Base-by-base conservation (phyloP, 23 tunicate genomes). In the Halocynthia aurantium region DNA sequence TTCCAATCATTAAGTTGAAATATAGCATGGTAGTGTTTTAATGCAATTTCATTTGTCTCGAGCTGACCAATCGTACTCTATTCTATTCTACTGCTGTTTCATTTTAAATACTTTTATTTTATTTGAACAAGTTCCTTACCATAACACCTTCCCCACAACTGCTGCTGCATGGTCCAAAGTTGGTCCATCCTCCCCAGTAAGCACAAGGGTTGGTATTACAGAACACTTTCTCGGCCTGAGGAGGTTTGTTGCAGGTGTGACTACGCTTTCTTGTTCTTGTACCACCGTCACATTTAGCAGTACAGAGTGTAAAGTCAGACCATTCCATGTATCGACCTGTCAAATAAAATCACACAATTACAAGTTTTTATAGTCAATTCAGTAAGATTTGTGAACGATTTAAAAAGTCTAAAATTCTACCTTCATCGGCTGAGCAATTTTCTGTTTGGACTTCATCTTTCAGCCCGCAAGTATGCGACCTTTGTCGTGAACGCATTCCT, bases 131-230 rank as follows among this genome's bases (percentile, higher is more conserved):
- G 18, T 10, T 51, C 8, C 69, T 72, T 66, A 92, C 98, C 88
- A 21, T 49, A 0, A 69, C 52, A 73, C 98, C 98, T 22, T 70
- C 66, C 0, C 98, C 98, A 69, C 99, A 96, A 7, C 97, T 53
- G 61, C 83, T 68, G 55, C 77, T 73, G 66, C 99, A 96, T 15
- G 88, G 85, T 6, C 93, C 88, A 90, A 90, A 96, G 50, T 73
- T 76, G 64, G 86, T 52, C 99, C 99, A 96, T 10, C 98, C 98
- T 19, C 81, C 92, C 98, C 98, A 92, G 64, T 87, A 82, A 67
- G 98, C 89, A 69, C 98, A 92, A 6, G 92, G 92, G 51, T 86
- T 70, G 21, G 77, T 62, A 20, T 83, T 80, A 54, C 98, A 92
- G 21, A 63, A 21, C n/a, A 22, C 70, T 6, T 82, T 72, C 22